A percentile compares a stretch with the other conserved stretches of the same genome.
Evolutionary conservation across 2,797 vertebrate species (phyloP).

Genomic region (Alectoris magna): DNA sequence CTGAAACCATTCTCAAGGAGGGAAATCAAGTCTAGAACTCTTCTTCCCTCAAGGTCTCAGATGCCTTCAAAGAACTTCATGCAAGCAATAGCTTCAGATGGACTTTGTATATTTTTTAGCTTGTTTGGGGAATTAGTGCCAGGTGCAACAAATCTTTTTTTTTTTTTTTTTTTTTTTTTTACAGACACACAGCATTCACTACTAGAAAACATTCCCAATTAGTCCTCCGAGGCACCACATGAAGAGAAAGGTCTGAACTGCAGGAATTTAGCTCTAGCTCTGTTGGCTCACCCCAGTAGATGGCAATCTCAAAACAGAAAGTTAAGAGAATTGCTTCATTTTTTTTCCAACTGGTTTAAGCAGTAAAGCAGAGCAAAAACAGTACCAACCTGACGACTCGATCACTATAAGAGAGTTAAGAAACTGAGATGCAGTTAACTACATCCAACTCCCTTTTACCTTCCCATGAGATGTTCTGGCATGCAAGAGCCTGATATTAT

Average conservation of each 20-base stretch:
- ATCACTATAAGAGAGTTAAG: not conserved
- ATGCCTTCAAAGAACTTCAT: not conserved
- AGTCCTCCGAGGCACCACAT: not conserved
- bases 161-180: not conserved
- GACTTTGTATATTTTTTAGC: not conserved
- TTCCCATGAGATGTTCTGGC: not conserved
- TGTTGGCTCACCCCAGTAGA: not conserved
- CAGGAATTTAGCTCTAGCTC: not conserved
- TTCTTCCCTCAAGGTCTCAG: not conserved
- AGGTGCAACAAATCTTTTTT: not conserved
- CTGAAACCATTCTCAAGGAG: not conserved
- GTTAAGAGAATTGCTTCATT: not conserved
- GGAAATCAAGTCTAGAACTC: not conserved
- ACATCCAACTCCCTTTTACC: not conserved
- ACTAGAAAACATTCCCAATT: not conserved
- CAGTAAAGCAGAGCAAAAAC: not conserved
- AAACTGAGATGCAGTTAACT: not conserved
- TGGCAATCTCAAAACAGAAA: not conserved
- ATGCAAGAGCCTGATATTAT: not conserved
- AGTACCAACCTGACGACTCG: not conserved
- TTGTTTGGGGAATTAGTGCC: not conserved
- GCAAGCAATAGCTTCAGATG: not conserved
- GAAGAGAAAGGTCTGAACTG: not conserved
- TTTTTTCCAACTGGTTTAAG: not conserved
- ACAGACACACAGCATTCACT: not conserved